These are phyloP conservation scores for Phymorhynchus buccinoides DNA, from an alignment of 1,140 invertebrate genomes.

Conservation along the genomic window DNA sequence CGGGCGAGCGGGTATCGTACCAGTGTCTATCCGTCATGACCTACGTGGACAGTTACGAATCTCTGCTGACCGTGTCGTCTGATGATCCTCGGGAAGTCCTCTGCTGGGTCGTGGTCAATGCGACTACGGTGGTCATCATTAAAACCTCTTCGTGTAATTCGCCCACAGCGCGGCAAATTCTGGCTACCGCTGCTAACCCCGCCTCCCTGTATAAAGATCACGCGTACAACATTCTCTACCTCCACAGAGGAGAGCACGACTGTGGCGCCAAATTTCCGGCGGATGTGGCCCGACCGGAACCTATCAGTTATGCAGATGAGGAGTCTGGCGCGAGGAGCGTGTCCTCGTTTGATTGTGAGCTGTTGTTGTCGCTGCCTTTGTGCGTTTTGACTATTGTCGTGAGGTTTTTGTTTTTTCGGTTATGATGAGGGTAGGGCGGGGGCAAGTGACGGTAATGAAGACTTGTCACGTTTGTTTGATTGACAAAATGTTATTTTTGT, in stretches of 20 bases:
- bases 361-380: neutral
- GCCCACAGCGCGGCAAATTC: constrained; percentile 7
- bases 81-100: constrained; percentile 18
- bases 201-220: neutral
- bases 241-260: constrained; percentile 24
- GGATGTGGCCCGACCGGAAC: constrained; percentile 24
- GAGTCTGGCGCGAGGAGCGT: neutral
- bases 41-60: constrained; percentile 35
- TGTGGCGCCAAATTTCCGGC: constrained; percentile 13
- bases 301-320: neutral
- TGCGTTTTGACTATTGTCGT: neutral
- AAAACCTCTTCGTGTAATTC: constrained; percentile 35
- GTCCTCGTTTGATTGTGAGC: too few relatives aligned
- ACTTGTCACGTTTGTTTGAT: neutral
- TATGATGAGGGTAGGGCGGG: neutral
- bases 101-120: constrained; percentile 31
- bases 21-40: constrained; percentile 34
- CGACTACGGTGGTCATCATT: constrained; percentile 25
- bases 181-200: neutral
- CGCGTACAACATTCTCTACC: constrained; percentile 9
- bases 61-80: constrained; percentile 26
- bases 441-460: neutral
- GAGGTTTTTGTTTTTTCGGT: neutral
- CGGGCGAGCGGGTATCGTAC: constrained; percentile 8
- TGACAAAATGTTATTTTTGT: neutral